A percentile compares a stretch with the other conserved stretches of the same genome.
phyloP scores from a whole-genome alignment of 2,888 invertebrate species.

The Drosophila sordidula region DNA sequence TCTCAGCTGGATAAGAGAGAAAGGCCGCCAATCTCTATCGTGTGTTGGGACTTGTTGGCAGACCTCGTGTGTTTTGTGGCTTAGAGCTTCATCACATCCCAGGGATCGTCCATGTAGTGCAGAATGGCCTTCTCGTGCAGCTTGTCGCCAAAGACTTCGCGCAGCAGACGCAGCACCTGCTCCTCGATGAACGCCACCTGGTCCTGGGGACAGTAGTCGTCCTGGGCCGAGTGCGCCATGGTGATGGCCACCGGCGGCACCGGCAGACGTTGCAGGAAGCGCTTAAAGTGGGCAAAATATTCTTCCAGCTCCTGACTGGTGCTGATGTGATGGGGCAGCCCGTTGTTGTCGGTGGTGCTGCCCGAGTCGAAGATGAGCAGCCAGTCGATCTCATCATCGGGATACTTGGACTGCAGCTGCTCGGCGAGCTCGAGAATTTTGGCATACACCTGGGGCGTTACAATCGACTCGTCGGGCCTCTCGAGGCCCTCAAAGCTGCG shows the following conservation, averaged over 20 bases:
- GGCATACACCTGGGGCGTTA: slow-evolving; percentile 69
- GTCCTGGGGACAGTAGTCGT: slow-evolving; percentile 94
- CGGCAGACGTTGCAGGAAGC: slow-evolving; percentile 87
- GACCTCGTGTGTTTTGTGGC: slow-evolving; percentile 11
- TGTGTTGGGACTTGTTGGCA: not conserved
- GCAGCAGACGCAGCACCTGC: slow-evolving; percentile 87
- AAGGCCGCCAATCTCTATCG: no score
- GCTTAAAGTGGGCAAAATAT: slow-evolving; percentile 87
- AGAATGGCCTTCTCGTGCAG: slow-evolving; percentile 82
- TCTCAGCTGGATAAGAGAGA: not conserved
- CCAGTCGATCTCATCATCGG: slow-evolving; percentile 90
- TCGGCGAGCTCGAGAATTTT: slow-evolving; percentile 86
- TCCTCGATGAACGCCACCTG: slow-evolving; percentile 93
- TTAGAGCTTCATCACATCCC: slow-evolving; percentile 84
- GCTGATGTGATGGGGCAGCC: slow-evolving; percentile 93
- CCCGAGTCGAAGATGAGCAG: slow-evolving; percentile 93
- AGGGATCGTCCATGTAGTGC: slow-evolving; percentile 83
- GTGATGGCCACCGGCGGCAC: slow-evolving; percentile 89
- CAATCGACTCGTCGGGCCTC: slow-evolving; percentile 78
- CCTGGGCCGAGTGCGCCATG: slow-evolving; percentile 93
- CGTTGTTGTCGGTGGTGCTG: slow-evolving; percentile 93
- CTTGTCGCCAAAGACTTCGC: slow-evolving; percentile 82
- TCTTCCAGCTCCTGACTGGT: slow-evolving; percentile 88
- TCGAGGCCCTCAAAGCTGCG: slow-evolving; percentile 86
- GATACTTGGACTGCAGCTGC: slow-evolving; percentile 86